Evolutionary conservation across 2,797 vertebrate genomes (phyloP).

Genomic region (Eremophila alpestris): DNA sequence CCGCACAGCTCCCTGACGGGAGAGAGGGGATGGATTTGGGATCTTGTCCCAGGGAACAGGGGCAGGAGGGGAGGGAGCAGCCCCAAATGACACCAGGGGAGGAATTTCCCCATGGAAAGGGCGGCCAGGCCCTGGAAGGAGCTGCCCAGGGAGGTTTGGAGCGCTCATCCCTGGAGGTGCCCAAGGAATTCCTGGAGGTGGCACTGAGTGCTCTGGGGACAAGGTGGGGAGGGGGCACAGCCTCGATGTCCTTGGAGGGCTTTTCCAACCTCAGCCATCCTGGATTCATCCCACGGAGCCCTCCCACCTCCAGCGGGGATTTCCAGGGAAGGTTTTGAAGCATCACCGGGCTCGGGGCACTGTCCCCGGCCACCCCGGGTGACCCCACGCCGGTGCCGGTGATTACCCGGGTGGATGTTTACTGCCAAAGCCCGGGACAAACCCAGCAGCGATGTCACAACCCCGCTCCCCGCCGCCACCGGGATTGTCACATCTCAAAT

Average conservation of each 20-base stretch:
- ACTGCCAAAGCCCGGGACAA: not conserved
- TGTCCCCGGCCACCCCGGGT: not conserved
- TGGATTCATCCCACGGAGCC: rapidly evolving
- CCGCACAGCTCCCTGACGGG: not conserved
- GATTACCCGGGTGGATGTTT: not conserved
- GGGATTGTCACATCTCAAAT: not conserved
- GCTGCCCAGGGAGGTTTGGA: not conserved
- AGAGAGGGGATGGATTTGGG: not conserved
- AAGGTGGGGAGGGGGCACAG: not conserved
- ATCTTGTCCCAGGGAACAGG: not conserved
- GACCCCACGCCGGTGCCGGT: not conserved
- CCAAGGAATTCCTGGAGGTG: not conserved
- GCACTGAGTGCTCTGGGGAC: not conserved
- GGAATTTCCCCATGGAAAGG: not conserved
- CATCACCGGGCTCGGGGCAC: not conserved
- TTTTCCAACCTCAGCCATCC: rapidly evolving
- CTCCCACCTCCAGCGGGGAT: not conserved
- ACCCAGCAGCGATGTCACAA: not conserved
- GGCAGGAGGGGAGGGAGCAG: not conserved
- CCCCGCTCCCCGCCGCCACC: not conserved
- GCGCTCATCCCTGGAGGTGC: not conserved
- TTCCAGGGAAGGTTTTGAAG: not conserved
- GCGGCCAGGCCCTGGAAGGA: not conserved
- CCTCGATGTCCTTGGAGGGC: rapidly evolving
- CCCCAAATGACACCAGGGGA: not conserved